A percentile compares a stretch with the other conserved stretches of the same genome.
These are phyloP conservation scores for Heliothis peltigera DNA, from an alignment of 2,888 invertebrate genomes.

Conservation along the genomic window DNA sequence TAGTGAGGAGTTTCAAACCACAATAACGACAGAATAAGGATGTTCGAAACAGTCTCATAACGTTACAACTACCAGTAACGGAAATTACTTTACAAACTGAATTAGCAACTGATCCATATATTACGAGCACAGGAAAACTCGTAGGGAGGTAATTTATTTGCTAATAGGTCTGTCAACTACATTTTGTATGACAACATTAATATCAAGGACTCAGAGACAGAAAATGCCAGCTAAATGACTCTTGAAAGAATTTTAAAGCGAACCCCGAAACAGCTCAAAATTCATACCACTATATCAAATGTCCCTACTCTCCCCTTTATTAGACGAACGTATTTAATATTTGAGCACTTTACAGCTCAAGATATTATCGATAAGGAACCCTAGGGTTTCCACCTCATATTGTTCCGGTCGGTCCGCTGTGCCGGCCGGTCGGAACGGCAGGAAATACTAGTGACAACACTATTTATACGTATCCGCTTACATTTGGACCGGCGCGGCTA, in stretches of 20 bases:
- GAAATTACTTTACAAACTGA: conserved; percentile 12
- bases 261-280: too few species aligned
- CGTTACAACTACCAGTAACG: conserved; percentile 3
- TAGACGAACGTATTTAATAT: not conserved
- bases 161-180: conserved; percentile 10
- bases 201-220: too few species aligned
- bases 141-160: conserved; percentile 25
- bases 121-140: conserved; percentile 11
- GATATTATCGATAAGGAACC: conserved; percentile 41
- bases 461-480: conserved; percentile 43
- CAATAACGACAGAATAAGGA: conserved; percentile 1
- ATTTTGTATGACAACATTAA: too few species aligned
- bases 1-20: not conserved
- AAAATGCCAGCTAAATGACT: too few species aligned
- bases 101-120: conserved; percentile 31
- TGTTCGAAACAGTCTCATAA: conserved; percentile 5
- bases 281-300: not conserved
- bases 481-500: conserved; percentile 11
- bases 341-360: conserved; percentile 34
- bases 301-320: not conserved
- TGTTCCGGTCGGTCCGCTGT: conserved; percentile 33
- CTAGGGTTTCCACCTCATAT: conserved; percentile 27
- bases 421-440: conserved; percentile 21
- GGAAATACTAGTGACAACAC: conserved; percentile 46
- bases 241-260: too few species aligned